phyloP scores from a whole-genome alignment of 2,113 vertebrate species.

The Cololabis saira region DNA sequence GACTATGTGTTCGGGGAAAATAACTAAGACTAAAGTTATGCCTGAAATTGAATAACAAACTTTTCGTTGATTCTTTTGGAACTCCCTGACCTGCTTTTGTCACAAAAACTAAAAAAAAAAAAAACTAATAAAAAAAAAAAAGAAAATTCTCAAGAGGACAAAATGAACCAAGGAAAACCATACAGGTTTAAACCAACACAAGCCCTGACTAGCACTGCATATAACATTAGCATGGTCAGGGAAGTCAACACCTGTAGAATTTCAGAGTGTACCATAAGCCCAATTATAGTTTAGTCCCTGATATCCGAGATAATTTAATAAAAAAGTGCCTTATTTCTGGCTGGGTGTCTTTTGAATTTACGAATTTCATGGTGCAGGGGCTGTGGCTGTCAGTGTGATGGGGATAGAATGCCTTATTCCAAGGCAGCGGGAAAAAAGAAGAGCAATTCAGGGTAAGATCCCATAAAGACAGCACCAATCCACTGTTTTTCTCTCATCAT shows the following conservation, averaged over 20 bases:
- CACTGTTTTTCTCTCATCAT: conserved; percentile 59
- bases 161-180: conserved; percentile 43
- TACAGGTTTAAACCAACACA: conserved; percentile 41
- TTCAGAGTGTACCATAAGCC: conserved; percentile 20
- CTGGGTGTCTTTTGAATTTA: conserved; percentile 38
- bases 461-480: conserved; percentile 76
- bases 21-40: conserved; percentile 34
- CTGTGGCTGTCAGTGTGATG: conserved; percentile 55
- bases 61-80: conserved; percentile 35
- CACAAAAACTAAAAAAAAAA: conserved; percentile 13
- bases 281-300: conserved; percentile 58
- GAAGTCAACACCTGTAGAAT: conserved; percentile 26
- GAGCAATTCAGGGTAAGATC: conserved; percentile 62
- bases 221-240: conserved; percentile 13
- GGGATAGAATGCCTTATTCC: conserved; percentile 64
- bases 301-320: conserved; percentile 43
- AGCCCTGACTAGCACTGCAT: conserved; percentile 44
- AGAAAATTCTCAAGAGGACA: conserved; percentile 1
- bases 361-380: conserved; percentile 27
- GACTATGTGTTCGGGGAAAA: conserved; percentile 34
- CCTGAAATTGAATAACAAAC: conserved; percentile 34
- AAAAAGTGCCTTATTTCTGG: conserved; percentile 69
- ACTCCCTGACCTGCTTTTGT: conserved; percentile 24
- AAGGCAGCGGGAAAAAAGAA: conserved; percentile 68
- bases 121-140: not conserved